These are phyloP conservation scores for Lasioglossum oenotherae DNA, from an alignment of 2,888 invertebrate species.

Conservation along the genomic window DNA sequence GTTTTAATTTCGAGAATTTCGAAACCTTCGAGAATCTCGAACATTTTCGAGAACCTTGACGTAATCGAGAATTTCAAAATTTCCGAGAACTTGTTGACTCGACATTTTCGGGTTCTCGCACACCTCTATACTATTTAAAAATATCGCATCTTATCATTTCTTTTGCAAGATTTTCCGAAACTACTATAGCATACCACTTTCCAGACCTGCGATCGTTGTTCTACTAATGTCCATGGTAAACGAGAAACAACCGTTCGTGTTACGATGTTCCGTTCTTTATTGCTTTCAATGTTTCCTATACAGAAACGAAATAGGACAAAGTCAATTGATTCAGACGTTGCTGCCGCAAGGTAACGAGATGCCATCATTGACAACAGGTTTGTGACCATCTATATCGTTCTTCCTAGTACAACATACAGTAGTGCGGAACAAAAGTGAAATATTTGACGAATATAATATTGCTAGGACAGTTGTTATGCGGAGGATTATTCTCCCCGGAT, in stretches of 20 bases:
- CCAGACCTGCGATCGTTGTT: constrained; percentile 95
- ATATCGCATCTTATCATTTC: neutral
- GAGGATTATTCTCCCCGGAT: constrained; percentile 95
- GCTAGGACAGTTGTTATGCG: constrained; percentile 95
- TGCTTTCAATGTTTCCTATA: constrained; percentile 98
- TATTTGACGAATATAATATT: constrained; percentile 51
- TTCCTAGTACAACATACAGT: neutral
- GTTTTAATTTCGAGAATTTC: too few relatives aligned
- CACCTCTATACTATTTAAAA: neutral
- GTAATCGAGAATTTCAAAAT: too few relatives aligned
- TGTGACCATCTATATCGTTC: neutral
- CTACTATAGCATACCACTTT: constrained; percentile 50
- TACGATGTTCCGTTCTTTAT: constrained; percentile 97
- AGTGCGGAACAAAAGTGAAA: constrained; percentile 2
- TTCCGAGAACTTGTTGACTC: too few relatives aligned
- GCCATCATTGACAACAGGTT: constrained; percentile 87
- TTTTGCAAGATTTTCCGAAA: neutral
- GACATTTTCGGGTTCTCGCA: too few relatives aligned
- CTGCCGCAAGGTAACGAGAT: constrained; percentile 94
- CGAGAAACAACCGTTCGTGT: constrained; percentile 96
- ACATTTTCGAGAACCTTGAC: too few relatives aligned
- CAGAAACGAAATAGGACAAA: constrained; percentile 96
- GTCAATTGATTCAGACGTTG: constrained; percentile 95
- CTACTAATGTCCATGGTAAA: constrained; percentile 99
- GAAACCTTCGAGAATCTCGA: too few relatives aligned